These are phyloP conservation scores for Eupeodes corollae DNA, from an alignment of 1,140 invertebrate genomes.

Conservation along the genomic window DNA sequence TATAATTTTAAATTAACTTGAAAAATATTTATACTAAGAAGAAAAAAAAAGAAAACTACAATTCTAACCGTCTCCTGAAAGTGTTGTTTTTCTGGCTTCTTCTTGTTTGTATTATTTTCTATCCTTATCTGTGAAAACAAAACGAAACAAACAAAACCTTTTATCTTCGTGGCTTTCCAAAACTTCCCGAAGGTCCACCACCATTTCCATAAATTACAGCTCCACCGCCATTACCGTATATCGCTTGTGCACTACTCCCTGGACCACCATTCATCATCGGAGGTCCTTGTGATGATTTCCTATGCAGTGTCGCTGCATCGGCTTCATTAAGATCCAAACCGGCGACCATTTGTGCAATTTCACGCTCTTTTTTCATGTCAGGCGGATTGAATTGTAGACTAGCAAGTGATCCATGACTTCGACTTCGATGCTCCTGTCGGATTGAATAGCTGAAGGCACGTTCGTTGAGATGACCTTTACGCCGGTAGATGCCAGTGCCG, in stretches of 20 bases:
- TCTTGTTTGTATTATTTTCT: too few species aligned
- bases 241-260: background rate
- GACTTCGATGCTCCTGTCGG: constrained; percentile 78
- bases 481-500: constrained; percentile 75
- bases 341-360: constrained; percentile 83
- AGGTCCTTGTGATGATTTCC: constrained; percentile 15
- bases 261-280: constrained; percentile 5
- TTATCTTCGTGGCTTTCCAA: constrained; percentile 34
- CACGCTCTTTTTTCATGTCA: constrained; percentile 78
- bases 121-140: too few species aligned
- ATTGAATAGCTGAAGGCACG: constrained; percentile 89
- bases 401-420: constrained; percentile 79
- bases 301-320: constrained; percentile 21
- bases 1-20: too few species aligned
- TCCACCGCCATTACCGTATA: constrained; percentile 8
- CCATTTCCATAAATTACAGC: constrained; percentile 18
- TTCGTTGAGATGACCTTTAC: constrained; percentile 86
- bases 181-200: constrained; percentile 24
- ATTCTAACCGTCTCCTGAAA: too few species aligned
- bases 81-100: too few species aligned
- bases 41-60: too few species aligned
- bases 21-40: too few species aligned
- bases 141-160: background rate
- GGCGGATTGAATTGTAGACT: constrained; percentile 69
- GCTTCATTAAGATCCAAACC: constrained; percentile 73